phyloP scores from a whole-genome alignment of 2,113 vertebrate species.

The Gopherus evgoodei region DNA sequence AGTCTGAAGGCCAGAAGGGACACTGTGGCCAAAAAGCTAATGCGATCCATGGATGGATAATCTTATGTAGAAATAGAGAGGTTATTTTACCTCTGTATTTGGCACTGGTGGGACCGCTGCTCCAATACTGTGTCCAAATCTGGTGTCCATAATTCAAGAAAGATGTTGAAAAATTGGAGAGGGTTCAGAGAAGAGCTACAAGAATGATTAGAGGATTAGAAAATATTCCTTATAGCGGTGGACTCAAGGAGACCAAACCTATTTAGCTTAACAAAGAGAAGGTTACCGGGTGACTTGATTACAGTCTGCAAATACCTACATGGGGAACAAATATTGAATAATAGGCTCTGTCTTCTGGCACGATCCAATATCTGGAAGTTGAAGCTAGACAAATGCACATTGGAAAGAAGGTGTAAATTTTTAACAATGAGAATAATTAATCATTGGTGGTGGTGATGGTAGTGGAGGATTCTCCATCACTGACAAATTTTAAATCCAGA shows the following conservation, averaged over 20 bases:
- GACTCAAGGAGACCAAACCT: background rate
- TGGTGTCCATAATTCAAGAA: background rate
- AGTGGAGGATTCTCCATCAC: background rate
- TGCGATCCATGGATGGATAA: too few species aligned
- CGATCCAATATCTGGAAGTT: background rate
- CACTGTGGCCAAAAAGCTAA: too few species aligned
- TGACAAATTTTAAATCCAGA: background rate
- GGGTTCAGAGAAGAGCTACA: background rate
- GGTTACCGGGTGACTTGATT: background rate
- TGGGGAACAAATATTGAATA: background rate
- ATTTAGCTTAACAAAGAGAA: background rate
- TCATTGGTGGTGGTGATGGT: background rate
- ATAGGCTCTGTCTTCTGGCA: background rate
- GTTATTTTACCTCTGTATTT: background rate
- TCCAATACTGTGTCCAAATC: background rate
- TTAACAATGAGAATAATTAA: background rate
- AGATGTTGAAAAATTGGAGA: background rate
- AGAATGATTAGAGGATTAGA: background rate
- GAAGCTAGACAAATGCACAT: background rate
- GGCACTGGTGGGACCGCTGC: background rate
- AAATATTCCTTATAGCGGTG: background rate
- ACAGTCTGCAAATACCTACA: background rate
- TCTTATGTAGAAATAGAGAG: background rate
- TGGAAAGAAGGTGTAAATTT: background rate
- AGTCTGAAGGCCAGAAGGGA: background rate